Percentiles rank a stretch among this genome's conserved stretches.
Evolutionary conservation across 2,888 invertebrate species (phyloP).

Genomic region (Hydraecia micacea): DNA sequence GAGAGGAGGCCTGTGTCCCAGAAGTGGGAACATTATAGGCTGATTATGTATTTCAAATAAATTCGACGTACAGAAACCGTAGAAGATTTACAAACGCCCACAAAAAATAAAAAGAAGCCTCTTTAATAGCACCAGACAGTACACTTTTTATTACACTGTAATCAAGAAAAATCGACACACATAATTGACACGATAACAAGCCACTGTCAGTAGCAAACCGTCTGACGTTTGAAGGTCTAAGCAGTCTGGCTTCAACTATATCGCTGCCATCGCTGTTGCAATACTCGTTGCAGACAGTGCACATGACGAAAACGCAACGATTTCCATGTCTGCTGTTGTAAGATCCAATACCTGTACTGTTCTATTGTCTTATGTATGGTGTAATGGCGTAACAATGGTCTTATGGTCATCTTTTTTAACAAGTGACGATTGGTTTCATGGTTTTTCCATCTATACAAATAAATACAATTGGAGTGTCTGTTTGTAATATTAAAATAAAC

Average conservation of each 20-base stretch:
- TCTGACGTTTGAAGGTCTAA: conserved; percentile 59
- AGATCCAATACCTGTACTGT: conserved; percentile 47
- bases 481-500: too few species aligned
- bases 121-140: too few species aligned
- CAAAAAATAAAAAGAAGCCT: neutral
- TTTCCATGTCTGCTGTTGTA: conserved; percentile 60
- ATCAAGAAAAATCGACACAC: conserved; percentile 22
- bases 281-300: conserved; percentile 51
- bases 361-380: conserved; percentile 55
- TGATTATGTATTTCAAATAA: neutral
- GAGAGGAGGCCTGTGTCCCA: too few species aligned
- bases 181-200: conserved; percentile 21
- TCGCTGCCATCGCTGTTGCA: conserved; percentile 45
- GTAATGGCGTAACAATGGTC: conserved; percentile 44
- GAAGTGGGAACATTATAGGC: too few species aligned
- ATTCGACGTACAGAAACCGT: neutral
- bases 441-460: too few species aligned
- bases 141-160: conserved; percentile 4
- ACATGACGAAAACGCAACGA: conserved; percentile 60
- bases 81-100: neutral
- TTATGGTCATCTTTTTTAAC: conserved; percentile 24
- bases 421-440: neutral
- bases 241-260: conserved; percentile 42
- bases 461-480: too few species aligned
- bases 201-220: conserved; percentile 26